Base-by-base conservation (phyloP, 2,888 invertebrate genomes). In the Phyllotreta striolata region DNA sequence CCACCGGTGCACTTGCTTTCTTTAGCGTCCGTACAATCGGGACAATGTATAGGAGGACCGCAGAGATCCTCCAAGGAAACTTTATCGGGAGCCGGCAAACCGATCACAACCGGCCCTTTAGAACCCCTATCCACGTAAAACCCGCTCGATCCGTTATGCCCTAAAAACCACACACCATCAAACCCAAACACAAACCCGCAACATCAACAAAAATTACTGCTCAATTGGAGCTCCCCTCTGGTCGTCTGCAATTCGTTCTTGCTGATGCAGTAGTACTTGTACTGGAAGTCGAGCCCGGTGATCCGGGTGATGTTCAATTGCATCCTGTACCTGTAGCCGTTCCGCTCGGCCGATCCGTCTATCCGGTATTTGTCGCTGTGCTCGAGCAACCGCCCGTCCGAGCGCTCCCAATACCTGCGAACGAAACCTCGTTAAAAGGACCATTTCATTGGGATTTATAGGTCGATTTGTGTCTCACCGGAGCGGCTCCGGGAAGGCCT, bases 401-500 rank as follows among this genome's bases (percentile, higher is more conserved):
- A 85, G 10, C 88, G 85, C 76, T 94, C 92, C 96, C 96, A 96
- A 73, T 93, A 93, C 55, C 91, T 86, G 1, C 89, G 87, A 3
- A 91, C 41, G 35, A 37, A 35, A 51, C 51, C n/a, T 60, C 89
- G 89, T 0, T 92, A 93, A 81, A 58, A 13, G 14, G 8, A n/a
- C n/a, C n/a, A n/a, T n/a, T n/a, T n/a, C n/a, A n/a, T n/a, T n/a
- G n/a, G n/a, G n/a, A n/a, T n/a, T n/a, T n/a, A n/a, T n/a, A n/a
- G n/a, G n/a, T n/a, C 44, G 10, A 10, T 14, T 44, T 47, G 5
- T 49, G 43, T 60, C 70, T 73, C 69, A 81, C 81, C 91, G 85
- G 0, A 93, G 87, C 0, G 95, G 90, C 74, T 92, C 91, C 0
- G 95, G 95, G 82, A 89, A 95, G 0, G 94, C 93, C 83, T 96